phyloP scores from a whole-genome alignment of 2,797 vertebrate species.

The Diplodus puntazzo region DNA sequence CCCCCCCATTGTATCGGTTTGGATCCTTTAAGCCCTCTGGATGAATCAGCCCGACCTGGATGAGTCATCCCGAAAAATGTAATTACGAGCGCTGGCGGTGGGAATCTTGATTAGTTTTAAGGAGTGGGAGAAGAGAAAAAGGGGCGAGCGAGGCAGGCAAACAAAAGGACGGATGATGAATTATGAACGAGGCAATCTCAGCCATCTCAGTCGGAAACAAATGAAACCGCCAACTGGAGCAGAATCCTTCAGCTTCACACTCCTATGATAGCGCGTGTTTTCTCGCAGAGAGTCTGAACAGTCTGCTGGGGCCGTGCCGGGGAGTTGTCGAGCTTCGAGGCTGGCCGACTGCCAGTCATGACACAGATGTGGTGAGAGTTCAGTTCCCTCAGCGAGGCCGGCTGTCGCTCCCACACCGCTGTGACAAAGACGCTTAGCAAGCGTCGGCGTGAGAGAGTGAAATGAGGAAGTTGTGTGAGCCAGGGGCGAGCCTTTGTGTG shows the following conservation, averaged over 20 bases:
- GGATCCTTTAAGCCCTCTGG: slow-evolving; percentile 47
- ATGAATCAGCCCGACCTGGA: slow-evolving; percentile 34
- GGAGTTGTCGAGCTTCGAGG: not conserved
- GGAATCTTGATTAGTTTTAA: slow-evolving; percentile 36
- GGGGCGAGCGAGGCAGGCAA: not conserved
- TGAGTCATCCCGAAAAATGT: slow-evolving; percentile 66
- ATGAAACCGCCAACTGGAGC: slow-evolving; percentile 34
- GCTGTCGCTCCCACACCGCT: slow-evolving; percentile 2
- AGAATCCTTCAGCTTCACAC: slow-evolving; percentile 5
- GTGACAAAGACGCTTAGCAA: not conserved
- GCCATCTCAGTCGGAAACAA: slow-evolving; percentile 24
- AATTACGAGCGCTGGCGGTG: slow-evolving; percentile 16
- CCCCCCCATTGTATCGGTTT: slow-evolving; percentile 4
- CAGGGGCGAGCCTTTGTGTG: not conserved
- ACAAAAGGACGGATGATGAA: slow-evolving; percentile 39
- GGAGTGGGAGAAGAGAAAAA: not conserved
- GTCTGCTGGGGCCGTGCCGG: not conserved
- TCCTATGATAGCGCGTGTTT: not conserved
- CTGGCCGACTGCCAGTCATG: slow-evolving; percentile 17
- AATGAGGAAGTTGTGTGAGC: slow-evolving; percentile 1
- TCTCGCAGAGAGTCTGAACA: not conserved
- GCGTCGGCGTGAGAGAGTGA: not conserved
- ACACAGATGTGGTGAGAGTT: slow-evolving; percentile 34
- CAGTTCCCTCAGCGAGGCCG: not conserved
- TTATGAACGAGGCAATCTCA: slow-evolving; percentile 42